Conservation (phyloP, 2,113 vertebrate genomes). For the Labrus mixtus region DNA sequence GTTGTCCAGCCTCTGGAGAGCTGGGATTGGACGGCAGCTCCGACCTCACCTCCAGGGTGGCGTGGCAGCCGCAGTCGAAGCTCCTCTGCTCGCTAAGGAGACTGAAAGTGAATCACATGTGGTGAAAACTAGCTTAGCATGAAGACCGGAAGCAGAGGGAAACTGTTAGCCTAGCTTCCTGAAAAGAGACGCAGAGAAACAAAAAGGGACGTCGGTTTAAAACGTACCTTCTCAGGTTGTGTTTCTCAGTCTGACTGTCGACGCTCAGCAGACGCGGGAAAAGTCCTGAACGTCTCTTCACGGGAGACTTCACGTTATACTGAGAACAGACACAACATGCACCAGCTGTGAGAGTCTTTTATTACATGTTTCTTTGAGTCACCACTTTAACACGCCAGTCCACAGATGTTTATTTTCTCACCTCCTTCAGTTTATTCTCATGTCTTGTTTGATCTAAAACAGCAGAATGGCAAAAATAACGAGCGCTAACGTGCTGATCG, state of each 20-base stretch:
- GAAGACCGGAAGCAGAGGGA: neutral
- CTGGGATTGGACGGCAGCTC: slow-evolving; percentile 94
- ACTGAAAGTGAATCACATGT: slow-evolving; percentile 58
- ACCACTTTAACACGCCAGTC: no score
- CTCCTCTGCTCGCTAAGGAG: slow-evolving; percentile 87
- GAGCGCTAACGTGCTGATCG: no score
- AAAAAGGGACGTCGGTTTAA: no score
- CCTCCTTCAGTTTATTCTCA: no score
- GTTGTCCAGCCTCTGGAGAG: slow-evolving; percentile 93
- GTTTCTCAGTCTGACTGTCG: slow-evolving; percentile 88
- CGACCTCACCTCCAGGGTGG: slow-evolving; percentile 89
- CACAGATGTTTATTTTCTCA: no score
- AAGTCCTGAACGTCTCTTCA: slow-evolving; percentile 92
- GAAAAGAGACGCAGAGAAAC: neutral
- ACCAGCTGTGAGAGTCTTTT: neutral
- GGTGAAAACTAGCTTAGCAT: neutral
- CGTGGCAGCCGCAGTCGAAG: slow-evolving; percentile 87
- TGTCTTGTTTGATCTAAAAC: no score
- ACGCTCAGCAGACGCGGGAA: slow-evolving; percentile 93
- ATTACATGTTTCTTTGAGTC: no score
- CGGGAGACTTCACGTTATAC: slow-evolving; percentile 86
- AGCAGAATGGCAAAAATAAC: neutral
- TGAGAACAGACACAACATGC: slow-evolving; percentile 31
- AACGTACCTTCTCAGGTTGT: slow-evolving; percentile 84
- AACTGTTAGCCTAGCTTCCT: neutral